These are phyloP conservation scores for Tuberolachnus salignus DNA, from an alignment of 2,888 invertebrate genomes.

Conservation along the genomic window DNA sequence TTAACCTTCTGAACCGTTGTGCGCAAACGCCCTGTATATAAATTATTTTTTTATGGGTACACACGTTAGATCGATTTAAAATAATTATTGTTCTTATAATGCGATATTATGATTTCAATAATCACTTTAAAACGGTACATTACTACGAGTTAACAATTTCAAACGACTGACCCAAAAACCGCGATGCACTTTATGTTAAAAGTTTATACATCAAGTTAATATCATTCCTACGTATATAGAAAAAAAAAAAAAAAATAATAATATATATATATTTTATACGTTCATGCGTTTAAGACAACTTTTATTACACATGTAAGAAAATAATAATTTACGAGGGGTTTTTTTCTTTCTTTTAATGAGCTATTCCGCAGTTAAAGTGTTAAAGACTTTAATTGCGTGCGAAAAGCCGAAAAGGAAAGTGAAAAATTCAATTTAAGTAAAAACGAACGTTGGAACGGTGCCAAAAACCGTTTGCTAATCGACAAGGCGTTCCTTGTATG, in stretches of 20 bases:
- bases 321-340: constrained; percentile 5
- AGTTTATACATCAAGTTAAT: background rate
- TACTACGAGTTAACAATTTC: no score
- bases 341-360: background rate
- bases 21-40: no score
- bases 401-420: constrained; percentile 2
- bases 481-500: constrained; percentile 43
- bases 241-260: background rate
- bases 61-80: no score
- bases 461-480: constrained; percentile 43
- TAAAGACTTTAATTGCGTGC: background rate
- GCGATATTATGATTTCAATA: no score
- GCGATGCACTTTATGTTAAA: background rate
- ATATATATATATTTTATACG: no score
- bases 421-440: constrained; percentile 43
- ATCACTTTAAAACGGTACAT: no score
- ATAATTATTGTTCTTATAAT: no score
- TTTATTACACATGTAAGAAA: background rate
- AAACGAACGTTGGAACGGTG: constrained; percentile 20
- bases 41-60: no score
- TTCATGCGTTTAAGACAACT: background rate
- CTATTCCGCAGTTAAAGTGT: background rate
- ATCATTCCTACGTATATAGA: no score
- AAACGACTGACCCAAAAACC: no score
- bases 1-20: no score